Evolutionary conservation across 2,888 invertebrate genomes (phyloP).

Genomic region (Tineola bisselliella): DNA sequence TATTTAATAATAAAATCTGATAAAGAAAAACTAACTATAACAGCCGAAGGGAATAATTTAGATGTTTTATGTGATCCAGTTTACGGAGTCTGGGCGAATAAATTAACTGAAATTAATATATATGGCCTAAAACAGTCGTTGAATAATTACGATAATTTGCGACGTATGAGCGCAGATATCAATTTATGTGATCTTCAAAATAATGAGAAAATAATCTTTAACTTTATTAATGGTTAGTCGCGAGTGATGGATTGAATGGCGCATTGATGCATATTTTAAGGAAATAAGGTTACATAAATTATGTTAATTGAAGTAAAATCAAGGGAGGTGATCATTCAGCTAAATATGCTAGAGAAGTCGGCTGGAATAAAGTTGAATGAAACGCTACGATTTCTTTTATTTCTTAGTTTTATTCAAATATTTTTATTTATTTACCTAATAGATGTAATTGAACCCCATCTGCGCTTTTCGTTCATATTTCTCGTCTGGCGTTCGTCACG

Average conservation of each 20-base stretch:
- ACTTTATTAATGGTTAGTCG: slow-evolving; percentile 16
- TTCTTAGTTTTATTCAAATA: no score
- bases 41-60: slow-evolving; percentile 29
- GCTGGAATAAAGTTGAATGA: no score
- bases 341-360: no score
- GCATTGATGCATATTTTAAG: background rate
- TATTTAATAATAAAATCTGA: slow-evolving; percentile 34
- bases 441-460: no score
- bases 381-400: no score
- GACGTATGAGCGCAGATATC: slow-evolving; percentile 24
- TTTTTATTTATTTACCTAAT: no score
- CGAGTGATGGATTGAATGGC: background rate
- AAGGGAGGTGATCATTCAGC: no score
- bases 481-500: no score
- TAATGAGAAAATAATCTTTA: slow-evolving; percentile 20
- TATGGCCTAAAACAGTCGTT: slow-evolving; percentile 41
- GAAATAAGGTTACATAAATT: background rate
- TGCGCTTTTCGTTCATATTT: no score
- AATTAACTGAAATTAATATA: slow-evolving; percentile 32
- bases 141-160: slow-evolving; percentile 51
- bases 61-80: slow-evolving; percentile 27
- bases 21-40: slow-evolving; percentile 28
- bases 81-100: slow-evolving; percentile 26
- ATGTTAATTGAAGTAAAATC: background rate
- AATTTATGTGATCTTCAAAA: slow-evolving; percentile 34